These are phyloP conservation scores for Cairina moschata DNA, from an alignment of 2,113 vertebrate species.

Conservation along the genomic window DNA sequence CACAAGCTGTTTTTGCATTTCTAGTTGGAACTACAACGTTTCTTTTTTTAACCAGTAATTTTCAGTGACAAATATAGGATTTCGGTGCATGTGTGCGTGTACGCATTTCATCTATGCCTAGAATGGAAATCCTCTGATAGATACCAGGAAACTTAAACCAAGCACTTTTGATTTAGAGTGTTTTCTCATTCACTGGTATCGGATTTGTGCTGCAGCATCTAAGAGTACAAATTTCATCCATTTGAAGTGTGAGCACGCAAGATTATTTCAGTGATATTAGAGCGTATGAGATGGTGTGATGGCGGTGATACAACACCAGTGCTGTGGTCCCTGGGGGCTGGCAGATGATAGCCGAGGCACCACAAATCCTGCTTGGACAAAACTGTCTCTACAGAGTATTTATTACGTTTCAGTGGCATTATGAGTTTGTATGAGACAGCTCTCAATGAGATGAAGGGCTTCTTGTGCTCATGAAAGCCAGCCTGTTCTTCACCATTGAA, in stretches of 20 bases:
- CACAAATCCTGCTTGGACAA: background rate
- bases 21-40: background rate
- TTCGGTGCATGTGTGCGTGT: background rate
- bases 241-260: background rate
- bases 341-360: background rate
- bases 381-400: background rate
- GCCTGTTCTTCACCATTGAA: background rate
- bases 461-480: conserved; percentile 13
- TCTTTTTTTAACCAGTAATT: background rate
- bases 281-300: background rate
- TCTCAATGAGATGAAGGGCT: background rate
- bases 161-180: background rate
- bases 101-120: background rate
- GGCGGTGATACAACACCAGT: background rate
- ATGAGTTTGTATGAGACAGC: background rate
- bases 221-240: background rate
- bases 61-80: background rate
- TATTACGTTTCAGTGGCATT: background rate
- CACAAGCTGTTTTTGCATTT: background rate
- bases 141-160: background rate
- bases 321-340: background rate
- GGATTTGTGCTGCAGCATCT: background rate
- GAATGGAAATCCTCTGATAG: background rate
- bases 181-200: background rate
- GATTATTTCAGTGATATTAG: background rate